phyloP scores from a whole-genome alignment of 35 echinoderm and acorn worm genomes.

The Lytechinus pictus region DNA sequence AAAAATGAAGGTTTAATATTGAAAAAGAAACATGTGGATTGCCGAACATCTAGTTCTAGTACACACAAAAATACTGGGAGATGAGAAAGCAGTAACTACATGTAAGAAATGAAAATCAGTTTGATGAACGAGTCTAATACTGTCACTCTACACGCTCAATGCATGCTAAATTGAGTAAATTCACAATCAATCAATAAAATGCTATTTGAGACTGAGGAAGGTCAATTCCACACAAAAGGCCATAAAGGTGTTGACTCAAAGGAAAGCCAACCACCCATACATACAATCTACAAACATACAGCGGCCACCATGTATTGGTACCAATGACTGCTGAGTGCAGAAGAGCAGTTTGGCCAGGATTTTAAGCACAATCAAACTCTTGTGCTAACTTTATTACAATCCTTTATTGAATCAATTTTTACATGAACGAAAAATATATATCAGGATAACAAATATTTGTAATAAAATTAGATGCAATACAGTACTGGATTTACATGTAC shows the following conservation, averaged over 20 bases:
- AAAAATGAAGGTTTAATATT: too few species aligned
- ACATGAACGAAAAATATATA: too few species aligned
- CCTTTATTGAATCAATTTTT: too few species aligned
- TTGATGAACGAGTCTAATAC: neutral
- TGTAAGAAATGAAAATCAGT: neutral
- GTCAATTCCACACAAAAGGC: slow-evolving; percentile 10
- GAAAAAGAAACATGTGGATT: too few species aligned
- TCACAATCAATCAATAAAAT: slow-evolving; percentile 2
- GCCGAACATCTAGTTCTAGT: too few species aligned
- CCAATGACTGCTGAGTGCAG: neutral
- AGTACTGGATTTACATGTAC: too few species aligned
- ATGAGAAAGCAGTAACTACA: too few species aligned
- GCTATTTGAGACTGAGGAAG: neutral
- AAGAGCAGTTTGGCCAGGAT: neutral
- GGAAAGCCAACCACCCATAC: neutral
- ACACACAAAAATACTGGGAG: too few species aligned
- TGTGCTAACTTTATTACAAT: too few species aligned
- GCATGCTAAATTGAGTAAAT: neutral
- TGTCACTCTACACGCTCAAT: neutral
- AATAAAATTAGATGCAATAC: too few species aligned
- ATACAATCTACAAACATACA: neutral
- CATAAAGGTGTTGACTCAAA: slow-evolving; percentile 4
- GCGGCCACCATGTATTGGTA: neutral
- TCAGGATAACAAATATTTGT: too few species aligned
- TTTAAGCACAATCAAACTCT: too few species aligned